Evolutionary conservation across 2,888 invertebrate species (phyloP).

Genomic region (Orthosia gracilis): DNA sequence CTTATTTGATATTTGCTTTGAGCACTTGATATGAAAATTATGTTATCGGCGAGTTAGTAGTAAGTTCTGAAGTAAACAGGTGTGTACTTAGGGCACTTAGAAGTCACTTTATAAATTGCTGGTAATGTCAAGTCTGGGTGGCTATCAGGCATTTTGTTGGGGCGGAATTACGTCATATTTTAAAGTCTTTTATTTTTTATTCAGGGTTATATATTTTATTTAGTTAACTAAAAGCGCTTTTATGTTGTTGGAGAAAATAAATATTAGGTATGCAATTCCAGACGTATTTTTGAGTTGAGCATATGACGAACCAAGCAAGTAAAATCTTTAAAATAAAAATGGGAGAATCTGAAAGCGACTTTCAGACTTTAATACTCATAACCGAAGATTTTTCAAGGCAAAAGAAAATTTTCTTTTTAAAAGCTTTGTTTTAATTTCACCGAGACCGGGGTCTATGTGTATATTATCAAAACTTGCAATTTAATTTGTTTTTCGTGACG

Average conservation of each 20-base stretch:
- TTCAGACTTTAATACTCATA: background rate
- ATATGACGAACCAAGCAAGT: background rate
- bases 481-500: no score
- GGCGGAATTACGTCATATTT: slow-evolving; percentile 16
- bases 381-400: no score
- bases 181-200: background rate
- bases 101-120: slow-evolving; percentile 64
- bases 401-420: no score
- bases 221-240: slow-evolving; percentile 31
- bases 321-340: no score
- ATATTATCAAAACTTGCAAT: no score
- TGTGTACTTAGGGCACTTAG: slow-evolving; percentile 74
- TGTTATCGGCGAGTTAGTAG: slow-evolving; percentile 71
- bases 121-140: slow-evolving; percentile 67
- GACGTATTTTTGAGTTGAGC: background rate
- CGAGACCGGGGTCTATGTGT: no score
- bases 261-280: slow-evolving; percentile 27
- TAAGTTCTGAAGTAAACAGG: slow-evolving; percentile 82
- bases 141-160: background rate
- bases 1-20: slow-evolving; percentile 80
- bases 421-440: no score
- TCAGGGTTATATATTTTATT: background rate
- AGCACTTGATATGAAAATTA: slow-evolving; percentile 88
- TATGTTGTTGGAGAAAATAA: slow-evolving; percentile 9
- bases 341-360: no score